Percentiles rank a stretch among this genome's conserved stretches.
These are phyloP conservation scores for Parazoanthus atlanticus DNA, from an alignment of 92 coral and sea anemone genomes.

Conservation along the genomic window DNA sequence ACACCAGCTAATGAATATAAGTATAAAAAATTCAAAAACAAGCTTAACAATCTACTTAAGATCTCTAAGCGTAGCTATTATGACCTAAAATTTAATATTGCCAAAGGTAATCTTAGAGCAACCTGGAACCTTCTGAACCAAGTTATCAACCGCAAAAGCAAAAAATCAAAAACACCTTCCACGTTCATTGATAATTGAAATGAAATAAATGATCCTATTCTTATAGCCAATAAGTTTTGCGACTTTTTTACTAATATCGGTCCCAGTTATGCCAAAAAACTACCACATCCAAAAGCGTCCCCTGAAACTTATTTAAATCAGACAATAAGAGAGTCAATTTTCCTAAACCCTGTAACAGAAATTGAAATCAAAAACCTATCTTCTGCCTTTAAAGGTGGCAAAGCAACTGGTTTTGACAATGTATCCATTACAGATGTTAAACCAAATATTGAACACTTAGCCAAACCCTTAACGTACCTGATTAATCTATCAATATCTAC, in stretches of 20 bases:
- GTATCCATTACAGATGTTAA: neutral
- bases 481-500: conserved; percentile 5
- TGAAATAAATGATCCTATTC: neutral
- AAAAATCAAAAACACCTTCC: neutral
- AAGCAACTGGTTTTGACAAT: neutral
- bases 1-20: neutral
- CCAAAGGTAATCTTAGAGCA: neutral
- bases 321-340: neutral
- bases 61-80: neutral
- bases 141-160: neutral
- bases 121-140: neutral
- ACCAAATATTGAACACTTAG: neutral
- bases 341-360: neutral
- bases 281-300: neutral
- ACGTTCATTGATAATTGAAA: neutral
- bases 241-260: neutral
- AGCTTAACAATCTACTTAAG: neutral
- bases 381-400: neutral
- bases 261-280: neutral
- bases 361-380: neutral
- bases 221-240: neutral
- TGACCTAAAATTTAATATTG: neutral
- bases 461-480: neutral
- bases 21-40: neutral
- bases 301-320: neutral